These are phyloP conservation scores for Tiliqua scincoides DNA, from an alignment of 2,113 vertebrate species.

Conservation along the genomic window DNA sequence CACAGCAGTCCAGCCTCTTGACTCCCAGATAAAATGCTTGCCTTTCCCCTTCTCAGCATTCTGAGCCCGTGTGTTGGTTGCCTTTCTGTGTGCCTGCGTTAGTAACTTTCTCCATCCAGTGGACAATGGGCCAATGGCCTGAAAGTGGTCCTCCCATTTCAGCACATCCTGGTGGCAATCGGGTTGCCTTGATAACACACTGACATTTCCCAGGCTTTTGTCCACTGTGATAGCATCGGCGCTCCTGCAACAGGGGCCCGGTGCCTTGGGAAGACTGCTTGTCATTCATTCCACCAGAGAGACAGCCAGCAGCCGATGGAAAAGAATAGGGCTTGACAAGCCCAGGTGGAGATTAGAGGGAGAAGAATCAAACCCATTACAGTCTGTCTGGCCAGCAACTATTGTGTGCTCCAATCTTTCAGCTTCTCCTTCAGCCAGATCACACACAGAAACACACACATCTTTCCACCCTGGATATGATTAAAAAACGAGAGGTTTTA, in stretches of 20 bases:
- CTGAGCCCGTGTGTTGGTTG: neutral
- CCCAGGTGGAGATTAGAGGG: constrained; percentile 13
- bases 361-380: constrained; percentile 40
- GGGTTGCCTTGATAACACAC: neutral
- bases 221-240: constrained; percentile 10
- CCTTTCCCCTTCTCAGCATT: neutral
- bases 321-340: constrained; percentile 28
- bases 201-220: constrained; percentile 42
- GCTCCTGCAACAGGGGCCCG: neutral
- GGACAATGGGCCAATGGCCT: neutral
- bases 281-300: constrained; percentile 14
- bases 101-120: neutral
- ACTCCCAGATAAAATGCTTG: neutral
- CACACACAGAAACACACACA: neutral
- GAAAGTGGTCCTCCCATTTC: neutral
- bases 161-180: neutral
- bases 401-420: constrained; percentile 10
- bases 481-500: neutral
- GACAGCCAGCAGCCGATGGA: neutral
- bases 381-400: neutral
- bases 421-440: neutral
- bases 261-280: neutral
- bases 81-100: too few relatives aligned
- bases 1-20: neutral
- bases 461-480: neutral